A percentile compares a stretch with the other conserved stretches of the same genome.
Evolutionary conservation across 2,113 vertebrate species (phyloP).

Genomic region (Varanus salvator): DNA sequence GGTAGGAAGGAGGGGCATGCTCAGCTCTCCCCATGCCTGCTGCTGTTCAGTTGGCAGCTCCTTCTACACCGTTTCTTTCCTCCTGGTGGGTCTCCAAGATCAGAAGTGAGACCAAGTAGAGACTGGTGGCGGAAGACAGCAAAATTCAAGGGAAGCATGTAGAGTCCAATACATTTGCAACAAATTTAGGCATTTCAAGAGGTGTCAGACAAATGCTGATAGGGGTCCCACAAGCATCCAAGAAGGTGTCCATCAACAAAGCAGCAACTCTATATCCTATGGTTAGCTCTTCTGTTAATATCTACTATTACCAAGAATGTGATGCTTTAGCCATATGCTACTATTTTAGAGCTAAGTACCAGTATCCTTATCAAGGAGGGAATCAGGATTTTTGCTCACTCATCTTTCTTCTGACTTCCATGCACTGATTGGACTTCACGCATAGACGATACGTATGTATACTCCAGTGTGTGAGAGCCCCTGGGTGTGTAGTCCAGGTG

Average conservation of each 20-base stretch:
- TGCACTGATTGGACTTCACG: not conserved
- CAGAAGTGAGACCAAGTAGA: not conserved
- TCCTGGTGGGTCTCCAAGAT: not conserved
- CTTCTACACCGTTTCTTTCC: not conserved
- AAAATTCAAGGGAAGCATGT: not conserved
- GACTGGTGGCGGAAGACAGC: not conserved
- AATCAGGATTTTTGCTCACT: not conserved
- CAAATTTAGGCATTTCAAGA: not conserved
- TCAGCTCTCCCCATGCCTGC: not conserved
- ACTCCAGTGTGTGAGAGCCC: too few species aligned
- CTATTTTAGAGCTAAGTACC: not conserved
- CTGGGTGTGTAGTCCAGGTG: too few species aligned
- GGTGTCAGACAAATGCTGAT: not conserved
- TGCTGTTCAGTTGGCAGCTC: not conserved
- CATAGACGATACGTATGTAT: too few species aligned
- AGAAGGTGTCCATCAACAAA: not conserved
- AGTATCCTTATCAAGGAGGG: not conserved
- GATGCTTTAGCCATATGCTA: not conserved
- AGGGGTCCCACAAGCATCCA: not conserved
- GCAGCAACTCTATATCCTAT: not conserved
- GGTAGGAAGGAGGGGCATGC: not conserved
- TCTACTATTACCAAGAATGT: not conserved
- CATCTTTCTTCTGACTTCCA: not conserved
- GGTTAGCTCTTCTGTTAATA: not conserved
- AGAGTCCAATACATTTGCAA: not conserved